A percentile compares a stretch with the other conserved stretches of the same genome.
phyloP scores from a whole-genome alignment of 2,113 vertebrate species.

The Oreochromis spilurus region DNA sequence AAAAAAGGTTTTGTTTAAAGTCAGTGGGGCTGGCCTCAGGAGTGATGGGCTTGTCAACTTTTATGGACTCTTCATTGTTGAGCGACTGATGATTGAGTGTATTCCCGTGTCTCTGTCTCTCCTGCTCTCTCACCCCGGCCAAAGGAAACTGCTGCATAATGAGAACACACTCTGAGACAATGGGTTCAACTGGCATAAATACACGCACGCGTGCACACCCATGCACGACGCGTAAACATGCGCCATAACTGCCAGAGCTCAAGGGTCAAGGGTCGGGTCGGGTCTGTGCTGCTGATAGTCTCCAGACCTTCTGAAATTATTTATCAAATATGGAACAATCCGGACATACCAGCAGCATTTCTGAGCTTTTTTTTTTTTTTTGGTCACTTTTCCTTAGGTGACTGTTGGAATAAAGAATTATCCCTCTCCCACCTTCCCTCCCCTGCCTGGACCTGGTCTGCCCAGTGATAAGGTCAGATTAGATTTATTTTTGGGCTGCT shows the following conservation, averaged over 20 bases:
- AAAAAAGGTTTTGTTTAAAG: not conserved
- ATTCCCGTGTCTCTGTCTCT: slow-evolving; percentile 11
- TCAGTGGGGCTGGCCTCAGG: not conserved
- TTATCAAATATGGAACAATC: slow-evolving; percentile 58
- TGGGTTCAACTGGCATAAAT: slow-evolving; percentile 39
- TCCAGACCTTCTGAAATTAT: slow-evolving; percentile 42
- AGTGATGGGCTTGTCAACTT: slow-evolving; percentile 40
- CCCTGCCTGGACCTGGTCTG: slow-evolving; percentile 21
- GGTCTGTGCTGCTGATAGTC: slow-evolving; percentile 44
- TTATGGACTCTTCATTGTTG: slow-evolving; percentile 43
- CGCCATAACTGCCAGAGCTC: not conserved
- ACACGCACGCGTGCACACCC: not conserved
- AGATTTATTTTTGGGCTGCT: slow-evolving; percentile 42
- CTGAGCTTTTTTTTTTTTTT: not conserved
- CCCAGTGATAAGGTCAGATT: slow-evolving; percentile 46
- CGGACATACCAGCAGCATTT: slow-evolving; percentile 53
- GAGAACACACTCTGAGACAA: slow-evolving; percentile 64
- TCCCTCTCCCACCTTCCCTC: not conserved
- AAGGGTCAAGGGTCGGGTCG: slow-evolving; percentile 34
- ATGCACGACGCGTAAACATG: slow-evolving; percentile 10
- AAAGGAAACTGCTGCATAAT: slow-evolving; percentile 66
- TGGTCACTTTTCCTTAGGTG: not conserved
- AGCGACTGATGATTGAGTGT: slow-evolving; percentile 37
- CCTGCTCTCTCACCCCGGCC: not conserved
- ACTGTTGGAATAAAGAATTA: slow-evolving; percentile 23